Percentiles rank a stretch among this genome's conserved stretches.
These are phyloP conservation scores for Tachysurus fulvidraco DNA, from an alignment of 2,113 vertebrate genomes.

Conservation along the genomic window DNA sequence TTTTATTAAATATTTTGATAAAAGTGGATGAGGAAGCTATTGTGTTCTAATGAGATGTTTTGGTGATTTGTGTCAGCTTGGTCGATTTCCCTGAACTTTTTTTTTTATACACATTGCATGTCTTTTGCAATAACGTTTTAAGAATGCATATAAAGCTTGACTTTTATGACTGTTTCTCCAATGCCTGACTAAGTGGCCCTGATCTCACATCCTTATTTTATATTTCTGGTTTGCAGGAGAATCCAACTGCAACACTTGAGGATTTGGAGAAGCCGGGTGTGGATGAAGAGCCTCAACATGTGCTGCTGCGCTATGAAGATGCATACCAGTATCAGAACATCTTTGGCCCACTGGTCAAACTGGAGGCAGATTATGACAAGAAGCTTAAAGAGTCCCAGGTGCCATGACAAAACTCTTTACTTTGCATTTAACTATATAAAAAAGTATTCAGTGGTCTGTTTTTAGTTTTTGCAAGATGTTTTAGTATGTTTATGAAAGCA, in stretches of 20 bases:
- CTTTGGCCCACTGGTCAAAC: slow-evolving; percentile 95
- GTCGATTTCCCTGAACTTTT: not conserved
- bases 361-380: slow-evolving; percentile 98
- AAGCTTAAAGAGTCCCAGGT: slow-evolving; percentile 99
- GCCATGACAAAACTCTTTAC: not conserved
- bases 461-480: not conserved
- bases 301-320: slow-evolving; percentile 93
- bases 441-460: not conserved
- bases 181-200: not conserved
- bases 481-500: not conserved
- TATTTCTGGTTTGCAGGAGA: slow-evolving; percentile 77
- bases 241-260: slow-evolving; percentile 92
- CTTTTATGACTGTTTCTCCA: not conserved
- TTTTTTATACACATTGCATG: not conserved
- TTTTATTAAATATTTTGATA: not conserved
- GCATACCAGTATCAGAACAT: slow-evolving; percentile 99
- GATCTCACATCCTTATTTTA: slow-evolving; percentile 34
- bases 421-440: not conserved
- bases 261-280: slow-evolving; percentile 97
- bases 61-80: not conserved
- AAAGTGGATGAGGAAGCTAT: not conserved
- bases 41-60: not conserved
- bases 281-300: slow-evolving; percentile 96
- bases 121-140: not conserved
- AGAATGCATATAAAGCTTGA: not conserved